Evolutionary conservation across 2,888 invertebrate species (phyloP).

Genomic region (Bembecia ichneumoniformis): DNA sequence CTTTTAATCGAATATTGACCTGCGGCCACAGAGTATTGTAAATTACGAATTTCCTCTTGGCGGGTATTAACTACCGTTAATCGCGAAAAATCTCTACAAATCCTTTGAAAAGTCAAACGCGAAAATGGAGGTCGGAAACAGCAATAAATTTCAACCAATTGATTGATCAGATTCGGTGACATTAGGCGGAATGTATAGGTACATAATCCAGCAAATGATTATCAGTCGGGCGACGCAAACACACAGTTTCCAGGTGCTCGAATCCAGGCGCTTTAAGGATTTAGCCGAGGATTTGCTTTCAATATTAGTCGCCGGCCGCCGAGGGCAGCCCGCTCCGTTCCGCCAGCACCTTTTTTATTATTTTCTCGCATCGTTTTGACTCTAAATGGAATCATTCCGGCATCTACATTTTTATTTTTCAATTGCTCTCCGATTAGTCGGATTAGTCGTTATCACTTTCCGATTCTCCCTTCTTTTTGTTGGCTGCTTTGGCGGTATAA

Average conservation of each 20-base stretch:
- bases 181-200: constrained; percentile 62
- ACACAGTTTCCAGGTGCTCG: constrained; percentile 69
- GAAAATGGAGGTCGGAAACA: constrained; percentile 26
- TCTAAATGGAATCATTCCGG: constrained; percentile 71
- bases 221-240: constrained; percentile 48
- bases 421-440: constrained; percentile 72
- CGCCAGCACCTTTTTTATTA: constrained; percentile 66
- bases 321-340: constrained; percentile 56
- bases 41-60: neutral
- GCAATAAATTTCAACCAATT: constrained; percentile 43
- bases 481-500: constrained; percentile 52
- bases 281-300: constrained; percentile 73
- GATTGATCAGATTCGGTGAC: constrained; percentile 50
- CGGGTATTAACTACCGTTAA: neutral
- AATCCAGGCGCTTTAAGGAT: constrained; percentile 71
- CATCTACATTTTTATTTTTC: constrained; percentile 75
- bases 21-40: neutral
- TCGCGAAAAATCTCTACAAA: constrained; percentile 14
- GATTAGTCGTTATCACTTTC: constrained; percentile 69
- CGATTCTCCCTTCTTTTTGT: constrained; percentile 67
- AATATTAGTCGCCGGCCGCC: constrained; percentile 68
- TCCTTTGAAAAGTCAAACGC: constrained; percentile 29
- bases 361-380: constrained; percentile 73
- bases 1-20: neutral
- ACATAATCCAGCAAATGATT: constrained; percentile 65